These are phyloP conservation scores for Amphipoea oculea DNA, from an alignment of 2,888 invertebrate genomes.

Conservation along the genomic window DNA sequence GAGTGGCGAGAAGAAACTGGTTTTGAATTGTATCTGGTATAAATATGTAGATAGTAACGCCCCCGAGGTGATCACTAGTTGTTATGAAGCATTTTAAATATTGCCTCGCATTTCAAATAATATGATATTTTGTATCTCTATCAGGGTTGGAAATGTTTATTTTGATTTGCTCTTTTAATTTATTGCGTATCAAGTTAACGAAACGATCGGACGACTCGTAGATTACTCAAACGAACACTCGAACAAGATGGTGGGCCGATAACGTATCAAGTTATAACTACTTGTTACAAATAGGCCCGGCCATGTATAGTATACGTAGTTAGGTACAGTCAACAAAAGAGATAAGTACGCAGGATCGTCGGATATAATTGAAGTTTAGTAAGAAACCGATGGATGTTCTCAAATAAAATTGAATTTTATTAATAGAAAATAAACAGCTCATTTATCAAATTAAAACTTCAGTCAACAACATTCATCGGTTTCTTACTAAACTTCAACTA, in stretches of 20 bases:
- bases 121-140: slow-evolving; percentile 78
- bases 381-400: no score
- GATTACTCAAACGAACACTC: slow-evolving; percentile 58
- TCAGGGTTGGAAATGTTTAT: slow-evolving; percentile 68
- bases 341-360: no score
- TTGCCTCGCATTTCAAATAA: slow-evolving; percentile 77
- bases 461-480: no score
- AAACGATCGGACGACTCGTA: slow-evolving; percentile 58
- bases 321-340: no score
- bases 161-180: slow-evolving; percentile 67
- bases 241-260: slow-evolving; percentile 51
- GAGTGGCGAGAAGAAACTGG: slow-evolving; percentile 85
- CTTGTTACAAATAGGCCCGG: slow-evolving; percentile 52
- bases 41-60: slow-evolving; percentile 88
- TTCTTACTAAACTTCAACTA: no score
- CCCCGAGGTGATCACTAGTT: slow-evolving; percentile 83
- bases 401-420: no score
- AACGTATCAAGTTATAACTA: slow-evolving; percentile 57
- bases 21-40: slow-evolving; percentile 86
- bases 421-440: no score
- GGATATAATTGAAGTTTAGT: no score
- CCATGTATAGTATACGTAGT: not conserved
- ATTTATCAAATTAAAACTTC: no score
- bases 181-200: slow-evolving; percentile 66
- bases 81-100: slow-evolving; percentile 81